phyloP scores from a whole-genome alignment of 2,113 vertebrate species.

The Myiagra hebetior region DNA sequence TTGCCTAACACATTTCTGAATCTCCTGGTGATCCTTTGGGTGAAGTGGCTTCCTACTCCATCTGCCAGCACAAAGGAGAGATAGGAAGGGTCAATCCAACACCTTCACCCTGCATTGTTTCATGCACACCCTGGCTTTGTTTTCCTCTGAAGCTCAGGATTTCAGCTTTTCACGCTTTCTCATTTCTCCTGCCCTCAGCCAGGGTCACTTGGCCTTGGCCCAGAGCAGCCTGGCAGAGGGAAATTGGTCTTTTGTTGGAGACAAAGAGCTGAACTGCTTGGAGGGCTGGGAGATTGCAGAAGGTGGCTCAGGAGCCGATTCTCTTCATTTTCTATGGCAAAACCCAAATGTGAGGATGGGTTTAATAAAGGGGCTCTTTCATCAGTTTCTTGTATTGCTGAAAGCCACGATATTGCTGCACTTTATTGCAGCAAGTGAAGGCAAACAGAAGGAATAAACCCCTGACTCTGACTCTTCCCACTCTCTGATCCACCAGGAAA shows the following conservation, averaged over 20 bases:
- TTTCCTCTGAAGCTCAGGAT: not conserved
- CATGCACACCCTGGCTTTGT: not conserved
- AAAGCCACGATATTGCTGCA: not conserved
- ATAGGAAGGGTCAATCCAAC: not conserved
- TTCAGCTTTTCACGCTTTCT: not conserved
- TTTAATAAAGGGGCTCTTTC: not conserved
- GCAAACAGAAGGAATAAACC: not conserved
- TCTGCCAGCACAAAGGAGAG: not conserved
- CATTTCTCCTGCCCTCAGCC: not conserved
- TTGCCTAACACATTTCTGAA: not conserved
- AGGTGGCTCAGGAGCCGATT: not conserved
- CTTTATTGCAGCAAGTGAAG: not conserved
- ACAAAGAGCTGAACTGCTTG: not conserved
- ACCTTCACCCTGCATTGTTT: not conserved
- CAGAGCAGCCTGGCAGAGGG: not conserved
- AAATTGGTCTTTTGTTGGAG: not conserved
- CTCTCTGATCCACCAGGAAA: not conserved
- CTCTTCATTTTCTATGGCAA: not conserved
- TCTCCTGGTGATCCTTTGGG: not conserved
- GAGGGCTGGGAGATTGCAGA: not conserved
- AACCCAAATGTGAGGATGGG: not conserved
- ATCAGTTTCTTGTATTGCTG: not conserved
- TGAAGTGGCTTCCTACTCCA: not conserved
- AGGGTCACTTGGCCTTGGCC: not conserved
- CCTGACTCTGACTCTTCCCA: not conserved